Evolutionary conservation across 2,797 vertebrate species (phyloP).

Genomic region (Glossophaga mutica): DNA sequence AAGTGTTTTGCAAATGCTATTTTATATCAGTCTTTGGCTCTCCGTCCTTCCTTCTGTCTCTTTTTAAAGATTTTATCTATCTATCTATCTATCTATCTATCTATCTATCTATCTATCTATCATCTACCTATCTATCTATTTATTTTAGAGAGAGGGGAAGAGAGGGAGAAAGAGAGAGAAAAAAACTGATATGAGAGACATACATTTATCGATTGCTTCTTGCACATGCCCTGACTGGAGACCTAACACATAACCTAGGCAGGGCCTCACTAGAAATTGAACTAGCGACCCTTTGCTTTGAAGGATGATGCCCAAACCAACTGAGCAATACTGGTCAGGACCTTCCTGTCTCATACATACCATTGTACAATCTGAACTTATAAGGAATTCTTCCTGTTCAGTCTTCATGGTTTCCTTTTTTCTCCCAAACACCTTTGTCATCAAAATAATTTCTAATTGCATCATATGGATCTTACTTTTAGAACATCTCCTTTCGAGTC

Average conservation of each 20-base stretch:
- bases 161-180: neutral
- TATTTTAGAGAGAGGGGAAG: neutral
- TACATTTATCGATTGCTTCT: neutral
- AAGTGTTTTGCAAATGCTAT: constrained; percentile 17
- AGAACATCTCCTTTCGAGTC: neutral
- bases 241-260: neutral
- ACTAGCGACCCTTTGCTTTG: neutral
- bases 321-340: neutral
- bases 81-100: neutral
- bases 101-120: too few relatives aligned
- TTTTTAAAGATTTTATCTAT: neutral
- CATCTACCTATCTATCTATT: neutral
- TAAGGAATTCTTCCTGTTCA: neutral
- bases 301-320: neutral
- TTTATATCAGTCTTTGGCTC: constrained; percentile 40
- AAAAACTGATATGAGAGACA: neutral
- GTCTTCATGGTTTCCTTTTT: neutral
- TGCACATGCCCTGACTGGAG: neutral
- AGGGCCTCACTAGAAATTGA: neutral
- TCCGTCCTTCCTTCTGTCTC: neutral
- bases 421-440: neutral
- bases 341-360: neutral
- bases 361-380: constrained; percentile 3
- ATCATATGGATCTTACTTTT: neutral
- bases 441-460: neutral